Conservation (phyloP, 2,888 invertebrate species). For the Ectemnius cavifrons region DNA sequence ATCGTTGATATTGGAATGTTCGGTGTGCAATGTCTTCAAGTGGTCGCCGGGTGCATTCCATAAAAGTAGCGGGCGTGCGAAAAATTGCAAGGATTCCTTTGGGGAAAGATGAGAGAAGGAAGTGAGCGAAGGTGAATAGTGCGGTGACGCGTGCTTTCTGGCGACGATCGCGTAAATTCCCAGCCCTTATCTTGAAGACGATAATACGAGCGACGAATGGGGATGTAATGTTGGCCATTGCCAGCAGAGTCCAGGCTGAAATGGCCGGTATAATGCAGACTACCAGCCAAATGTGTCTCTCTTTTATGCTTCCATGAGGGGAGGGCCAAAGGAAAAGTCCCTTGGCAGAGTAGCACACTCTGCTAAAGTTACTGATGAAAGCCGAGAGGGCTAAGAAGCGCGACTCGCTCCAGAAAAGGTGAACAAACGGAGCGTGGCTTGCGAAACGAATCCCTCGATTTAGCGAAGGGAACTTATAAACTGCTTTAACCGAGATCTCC, state of each 20-base stretch:
- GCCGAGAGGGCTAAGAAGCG: slow-evolving; percentile 10
- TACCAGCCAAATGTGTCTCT: background rate
- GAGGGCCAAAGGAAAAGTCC: background rate
- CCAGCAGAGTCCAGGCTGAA: background rate
- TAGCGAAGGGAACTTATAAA: slow-evolving; percentile 19
- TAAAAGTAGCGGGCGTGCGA: too few relatives aligned
- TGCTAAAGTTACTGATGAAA: background rate
- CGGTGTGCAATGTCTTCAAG: too few relatives aligned
- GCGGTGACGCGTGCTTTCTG: background rate
- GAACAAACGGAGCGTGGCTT: slow-evolving; percentile 36
- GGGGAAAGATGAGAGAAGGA: background rate
- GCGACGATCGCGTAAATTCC: background rate
- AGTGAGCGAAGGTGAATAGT: background rate
- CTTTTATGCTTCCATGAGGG: background rate
- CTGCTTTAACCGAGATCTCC: slow-evolving; percentile 44
- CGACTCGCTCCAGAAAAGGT: slow-evolving; percentile 28
- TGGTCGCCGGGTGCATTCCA: too few relatives aligned
- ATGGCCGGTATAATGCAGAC: too few relatives aligned
- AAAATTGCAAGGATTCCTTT: too few relatives aligned
- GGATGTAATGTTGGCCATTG: background rate
- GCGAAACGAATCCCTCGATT: slow-evolving; percentile 30
- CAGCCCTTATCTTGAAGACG: background rate
- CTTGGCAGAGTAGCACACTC: background rate
- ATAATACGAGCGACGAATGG: background rate
- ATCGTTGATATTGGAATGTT: too few relatives aligned